Evolutionary conservation across 2,797 vertebrate genomes (phyloP).

Genomic region (Parauchenoglanis punctatus): DNA sequence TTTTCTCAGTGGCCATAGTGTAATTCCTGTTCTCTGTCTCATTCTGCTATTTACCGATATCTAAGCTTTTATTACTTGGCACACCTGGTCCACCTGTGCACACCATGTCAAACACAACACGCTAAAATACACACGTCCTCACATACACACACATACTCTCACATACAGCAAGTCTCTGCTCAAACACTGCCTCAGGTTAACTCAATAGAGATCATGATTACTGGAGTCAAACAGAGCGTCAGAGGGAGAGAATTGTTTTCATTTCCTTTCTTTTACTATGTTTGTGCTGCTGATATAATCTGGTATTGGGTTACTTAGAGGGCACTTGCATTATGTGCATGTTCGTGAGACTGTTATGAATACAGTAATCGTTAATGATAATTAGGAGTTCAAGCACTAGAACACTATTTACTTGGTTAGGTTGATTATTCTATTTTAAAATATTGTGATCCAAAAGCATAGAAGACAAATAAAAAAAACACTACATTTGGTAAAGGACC

Average conservation of each 20-base stretch:
- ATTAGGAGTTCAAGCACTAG: not conserved
- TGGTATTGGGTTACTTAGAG: slow-evolving; percentile 29
- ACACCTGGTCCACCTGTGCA: slow-evolving; percentile 26
- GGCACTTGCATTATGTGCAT: slow-evolving; percentile 9
- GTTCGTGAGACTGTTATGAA: slow-evolving; percentile 15
- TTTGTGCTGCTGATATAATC: slow-evolving; percentile 30
- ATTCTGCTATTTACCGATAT: not conserved
- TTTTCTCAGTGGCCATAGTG: not conserved
- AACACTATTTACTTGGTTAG: not conserved
- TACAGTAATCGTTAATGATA: not conserved
- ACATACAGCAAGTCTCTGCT: slow-evolving; percentile 31
- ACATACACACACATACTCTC: slow-evolving; percentile 55
- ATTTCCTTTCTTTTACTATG: slow-evolving; percentile 40
- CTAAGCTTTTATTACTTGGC: not conserved
- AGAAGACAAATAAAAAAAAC: not conserved
- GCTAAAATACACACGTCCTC: slow-evolving; percentile 40
- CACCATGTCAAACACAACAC: slow-evolving; percentile 13
- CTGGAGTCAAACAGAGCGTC: slow-evolving; percentile 20
- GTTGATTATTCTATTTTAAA: not conserved
- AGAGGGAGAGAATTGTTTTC: slow-evolving; percentile 33
- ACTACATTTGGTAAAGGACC: not conserved
- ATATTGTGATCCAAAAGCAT: not conserved
- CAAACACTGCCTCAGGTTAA: slow-evolving; percentile 52
- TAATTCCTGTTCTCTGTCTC: not conserved
- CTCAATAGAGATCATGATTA: slow-evolving; percentile 31